phyloP scores from a whole-genome alignment of 2,888 invertebrate genomes.

The Sarcophaga carnaria region DNA sequence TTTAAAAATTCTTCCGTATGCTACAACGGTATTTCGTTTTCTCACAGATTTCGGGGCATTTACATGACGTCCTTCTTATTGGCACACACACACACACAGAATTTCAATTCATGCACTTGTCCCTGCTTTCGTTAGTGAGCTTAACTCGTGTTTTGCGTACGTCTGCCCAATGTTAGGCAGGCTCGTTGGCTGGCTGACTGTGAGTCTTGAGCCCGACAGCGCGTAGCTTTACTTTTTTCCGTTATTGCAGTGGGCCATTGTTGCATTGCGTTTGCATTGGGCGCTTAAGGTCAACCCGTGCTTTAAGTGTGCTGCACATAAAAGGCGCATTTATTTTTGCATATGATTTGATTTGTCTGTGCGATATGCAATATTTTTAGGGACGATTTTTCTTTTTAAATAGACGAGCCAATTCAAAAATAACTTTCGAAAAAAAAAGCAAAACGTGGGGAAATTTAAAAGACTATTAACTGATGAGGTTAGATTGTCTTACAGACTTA shows the following conservation, averaged over 20 bases:
- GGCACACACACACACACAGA: neutral
- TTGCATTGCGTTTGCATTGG: conserved; percentile 33
- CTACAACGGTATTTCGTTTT: conserved; percentile 58
- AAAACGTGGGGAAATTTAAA: too few relatives aligned
- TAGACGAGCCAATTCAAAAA: too few relatives aligned
- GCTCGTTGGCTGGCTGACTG: neutral
- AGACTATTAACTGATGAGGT: too few relatives aligned
- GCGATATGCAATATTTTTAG: conserved; percentile 6
- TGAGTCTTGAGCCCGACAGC: neutral
- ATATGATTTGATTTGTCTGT: neutral
- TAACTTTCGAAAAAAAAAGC: too few relatives aligned
- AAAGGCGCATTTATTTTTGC: neutral
- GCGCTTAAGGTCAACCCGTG: conserved; percentile 52
- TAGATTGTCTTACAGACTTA: too few relatives aligned
- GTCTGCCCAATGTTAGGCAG: conserved; percentile 51
- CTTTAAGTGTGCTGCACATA: conserved; percentile 43
- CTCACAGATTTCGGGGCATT: conserved; percentile 24
- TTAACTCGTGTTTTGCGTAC: conserved; percentile 66
- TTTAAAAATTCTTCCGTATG: neutral
- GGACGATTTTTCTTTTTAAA: neutral
- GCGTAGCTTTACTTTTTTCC: conserved; percentile 15
- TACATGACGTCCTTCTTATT: conserved; percentile 27
- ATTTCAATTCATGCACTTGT: conserved; percentile 53
- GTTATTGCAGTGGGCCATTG: conserved; percentile 38
- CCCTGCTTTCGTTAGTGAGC: neutral